Evolutionary conservation across 2,113 vertebrate genomes (phyloP), one percentile per base, ranked within the genome.

Genomic region (Myiozetetes cayanensis): DNA sequence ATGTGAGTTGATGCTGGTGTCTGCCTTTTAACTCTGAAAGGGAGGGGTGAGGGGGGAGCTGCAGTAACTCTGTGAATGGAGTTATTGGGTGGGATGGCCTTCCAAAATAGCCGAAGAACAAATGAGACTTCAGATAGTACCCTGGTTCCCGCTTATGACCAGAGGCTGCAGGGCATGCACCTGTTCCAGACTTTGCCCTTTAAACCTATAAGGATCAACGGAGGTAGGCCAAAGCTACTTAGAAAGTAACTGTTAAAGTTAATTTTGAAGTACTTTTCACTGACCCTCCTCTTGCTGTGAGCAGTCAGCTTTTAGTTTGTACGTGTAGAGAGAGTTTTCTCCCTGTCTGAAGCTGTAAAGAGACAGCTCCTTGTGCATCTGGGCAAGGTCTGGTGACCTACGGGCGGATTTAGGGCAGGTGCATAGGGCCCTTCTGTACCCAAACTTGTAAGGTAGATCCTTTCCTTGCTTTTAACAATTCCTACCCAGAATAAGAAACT

Each of bases 11-110:
- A 67, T 89, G 62, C 73, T 89, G 77, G 25, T 87, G 77, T 68
- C 59, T 85, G 70, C 61, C 52, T 89, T 96, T 71, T 13, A 62
- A 91, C 30, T 59, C 65, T 74, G 52, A 55, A 74, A 67, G 55
- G 61, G 73, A 24, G 44, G 35, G 33, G 15, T 2, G 2, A 67
- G 43, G 22, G 14, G 18, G n/a, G 58, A 70, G 39, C 74, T 75
- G 80, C 46, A 71, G 30, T 46, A 8, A 52, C 50, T 52, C 81
- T 75, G 43, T 50, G 73, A 71, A 75, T 17, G 46, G 83, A 56
- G 43, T 87, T 86, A 16, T 35, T 71, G 73, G n/a, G 39, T 81
- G 80, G 68, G 61, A 61, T 67, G 50, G 56, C 61, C 46, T 91
- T 94, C 68, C 16, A 12, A 89, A 95, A 87, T 35, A 86, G 80